Base-by-base conservation (phyloP, 2,888 invertebrate genomes). In the Coleophora deauratella region DNA sequence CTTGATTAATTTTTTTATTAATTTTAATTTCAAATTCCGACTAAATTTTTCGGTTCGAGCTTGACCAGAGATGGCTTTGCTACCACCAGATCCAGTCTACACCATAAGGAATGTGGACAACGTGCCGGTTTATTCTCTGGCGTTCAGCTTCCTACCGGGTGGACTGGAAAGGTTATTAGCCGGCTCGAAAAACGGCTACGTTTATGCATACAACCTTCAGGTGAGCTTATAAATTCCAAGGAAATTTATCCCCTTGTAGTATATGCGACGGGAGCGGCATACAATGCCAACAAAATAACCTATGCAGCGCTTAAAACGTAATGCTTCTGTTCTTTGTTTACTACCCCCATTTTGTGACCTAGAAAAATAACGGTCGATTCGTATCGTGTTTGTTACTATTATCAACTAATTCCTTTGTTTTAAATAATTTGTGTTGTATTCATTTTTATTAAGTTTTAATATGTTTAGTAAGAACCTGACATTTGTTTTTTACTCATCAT, bases 151-250 rank as follows among this genome's bases (percentile, higher is more conserved):
- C 69, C 71, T 85, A 57, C 79, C 79, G 51, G 87, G 88, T 49
- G 86, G 86, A 55, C 86, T 88, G 50, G 88, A 90, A 62, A 85
- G 88, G 63, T 81, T 94, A 59, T 88, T 92, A 64, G 92, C 91
- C 57, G 93, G 93, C 45, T 91, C 92, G 28, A 88, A 91, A 65
- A 90, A 88, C 67, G 94, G 94, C 55, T 89, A 86, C 60, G 88
- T 94, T 55, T 91, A 91, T 73, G 88, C 92, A 65, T 94, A 93
- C 92, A 91, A 94, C 81, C 86, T 94, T 69, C 90, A 91, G 87
- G 93, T 93, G 79, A 80, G 79, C 57, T 64, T 58, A 62, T 49
- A 59, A 61, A 62, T 70, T 67, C 54, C 54, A 62, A 63, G 59
- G 52, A 65, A 65, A 54, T 54, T 53, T 52, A 66, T 56, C 54